Conservation (phyloP, 2,113 vertebrate genomes). For the Erythrocebus patas region DNA sequence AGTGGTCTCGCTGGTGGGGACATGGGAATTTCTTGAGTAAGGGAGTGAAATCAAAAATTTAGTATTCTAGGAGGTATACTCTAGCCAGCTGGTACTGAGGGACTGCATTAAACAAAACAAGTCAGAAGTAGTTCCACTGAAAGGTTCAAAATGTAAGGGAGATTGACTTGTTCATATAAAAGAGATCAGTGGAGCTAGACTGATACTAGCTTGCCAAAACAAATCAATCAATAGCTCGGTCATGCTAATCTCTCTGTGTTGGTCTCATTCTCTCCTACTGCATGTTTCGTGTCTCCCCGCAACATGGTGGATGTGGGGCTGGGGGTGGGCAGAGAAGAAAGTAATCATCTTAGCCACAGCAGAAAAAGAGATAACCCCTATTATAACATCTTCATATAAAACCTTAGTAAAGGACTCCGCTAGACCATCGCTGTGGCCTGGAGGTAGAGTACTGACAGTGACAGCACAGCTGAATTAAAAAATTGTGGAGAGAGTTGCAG, state of each 20-base stretch:
- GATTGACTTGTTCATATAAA: neutral
- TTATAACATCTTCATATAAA: neutral
- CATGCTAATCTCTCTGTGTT: neutral
- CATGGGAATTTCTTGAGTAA: neutral
- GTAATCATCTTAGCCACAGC: neutral
- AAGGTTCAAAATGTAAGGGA: neutral
- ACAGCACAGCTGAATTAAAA: neutral
- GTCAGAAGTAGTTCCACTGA: neutral
- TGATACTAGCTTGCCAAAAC: neutral
- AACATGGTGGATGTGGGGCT: accelerated
- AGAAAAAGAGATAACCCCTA: neutral
- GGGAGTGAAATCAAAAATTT: neutral
- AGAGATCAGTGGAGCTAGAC: neutral
- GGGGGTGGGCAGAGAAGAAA: neutral
- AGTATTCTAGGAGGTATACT: neutral
- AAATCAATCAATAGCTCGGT: neutral
- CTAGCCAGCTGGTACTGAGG: neutral
- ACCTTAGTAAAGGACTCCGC: neutral
- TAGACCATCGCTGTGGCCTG: neutral
- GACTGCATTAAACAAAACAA: neutral
- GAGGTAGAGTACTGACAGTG: neutral
- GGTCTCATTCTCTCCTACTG: neutral
- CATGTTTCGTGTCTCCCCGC: neutral
- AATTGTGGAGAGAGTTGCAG: neutral
- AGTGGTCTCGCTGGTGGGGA: neutral